Evolutionary conservation across 1,140 invertebrate genomes (phyloP), one percentile per base, ranked within the genome.

Genomic region (Drosophila melanogaster): DNA sequence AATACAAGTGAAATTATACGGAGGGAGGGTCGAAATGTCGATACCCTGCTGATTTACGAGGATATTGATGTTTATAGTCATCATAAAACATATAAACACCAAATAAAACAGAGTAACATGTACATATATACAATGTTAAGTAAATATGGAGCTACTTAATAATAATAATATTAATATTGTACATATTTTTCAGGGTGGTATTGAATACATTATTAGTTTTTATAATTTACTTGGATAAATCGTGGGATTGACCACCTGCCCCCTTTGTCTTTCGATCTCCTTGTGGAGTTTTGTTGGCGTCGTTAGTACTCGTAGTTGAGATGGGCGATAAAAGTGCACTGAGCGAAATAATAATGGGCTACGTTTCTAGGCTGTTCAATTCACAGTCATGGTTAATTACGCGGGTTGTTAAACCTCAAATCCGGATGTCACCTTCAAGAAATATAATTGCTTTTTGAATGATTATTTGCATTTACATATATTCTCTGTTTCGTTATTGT

Each of bases 321-420:
- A 81, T 53, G 51, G 56, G 55, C 64, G 57, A 80, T 81, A 61
- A 66, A 61, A 55, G 11, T 81, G 59, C 79, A 81, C 79, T 74
- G 69, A 38, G 49, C 71, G 26, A 83, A 83, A 81, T 49, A 51
- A 22, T 35, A 33, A 67, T 38, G 50, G 30, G 8, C 30, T 22
- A 1, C 17, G 22, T 33, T 46, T 67, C 66, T 67, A 67, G 66
- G 62, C n/a, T 69, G 22, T 22, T 33, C 49, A 69, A 56, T 46
- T 70, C 35, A 69, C 53, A 70, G 64, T 70, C 67, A 70, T 40
- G 67, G 64, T 40, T 57, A 70, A 70, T 70, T 70, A 70, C 67
- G 43, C 64, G 65, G 67, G 67, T 70, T 70, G 64, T 70, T 70
- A 70, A 70, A 70, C 67, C n/a, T 70, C 26, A 57, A 70, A 49